phyloP scores from a whole-genome alignment of 2,888 invertebrate genomes.

The Mesoligia furuncula region DNA sequence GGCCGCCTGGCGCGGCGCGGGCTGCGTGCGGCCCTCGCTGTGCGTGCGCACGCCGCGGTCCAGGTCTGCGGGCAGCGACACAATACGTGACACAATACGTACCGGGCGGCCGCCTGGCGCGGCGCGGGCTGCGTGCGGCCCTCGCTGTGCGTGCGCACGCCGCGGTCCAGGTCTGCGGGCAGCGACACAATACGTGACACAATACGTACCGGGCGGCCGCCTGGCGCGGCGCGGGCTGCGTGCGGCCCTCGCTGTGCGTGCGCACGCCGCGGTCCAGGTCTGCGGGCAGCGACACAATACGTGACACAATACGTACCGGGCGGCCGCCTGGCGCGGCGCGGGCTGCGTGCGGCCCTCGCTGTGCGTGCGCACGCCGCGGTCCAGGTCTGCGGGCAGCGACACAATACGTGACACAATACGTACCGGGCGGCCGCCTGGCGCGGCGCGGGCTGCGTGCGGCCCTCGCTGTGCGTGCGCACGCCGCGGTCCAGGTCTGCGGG shows the following conservation, averaged over 20 bases:
- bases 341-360: conserved; percentile 78
- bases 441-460: conserved; percentile 65
- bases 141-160: too few species aligned
- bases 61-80: neutral
- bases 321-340: conserved; percentile 49
- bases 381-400: conserved; percentile 83
- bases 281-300: too few species aligned
- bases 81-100: neutral
- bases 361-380: conserved; percentile 89
- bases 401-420: neutral
- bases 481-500: conserved; percentile 89
- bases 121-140: too few species aligned
- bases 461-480: conserved; percentile 89
- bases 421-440: conserved; percentile 71
- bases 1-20: too few species aligned
- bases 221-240: too few species aligned
- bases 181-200: too few species aligned
- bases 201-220: conserved; percentile 59
- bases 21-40: too few species aligned
- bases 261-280: too few species aligned
- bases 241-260: too few species aligned
- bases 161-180: neutral
- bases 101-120: conserved; percentile 59
- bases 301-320: conserved; percentile 67
- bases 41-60: too few species aligned